Evolutionary conservation across 2,113 vertebrate species (phyloP), one percentile per base, ranked within the genome.

Genomic region (Poeciliopsis occidentalis): DNA sequence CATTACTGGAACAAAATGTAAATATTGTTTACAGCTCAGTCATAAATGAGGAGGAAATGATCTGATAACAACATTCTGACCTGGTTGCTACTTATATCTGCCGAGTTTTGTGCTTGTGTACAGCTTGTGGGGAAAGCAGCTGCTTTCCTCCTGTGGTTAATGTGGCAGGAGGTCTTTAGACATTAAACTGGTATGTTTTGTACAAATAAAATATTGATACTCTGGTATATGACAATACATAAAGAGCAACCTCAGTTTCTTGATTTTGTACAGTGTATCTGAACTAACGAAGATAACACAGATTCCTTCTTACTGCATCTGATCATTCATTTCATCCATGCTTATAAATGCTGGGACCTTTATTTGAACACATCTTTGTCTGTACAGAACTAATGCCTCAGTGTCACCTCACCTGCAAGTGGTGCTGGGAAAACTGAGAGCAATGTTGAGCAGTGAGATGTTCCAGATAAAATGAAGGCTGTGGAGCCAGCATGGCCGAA

Each of bases 401-500:
- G 4, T 60, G 57, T 71, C 4, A 41, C 6, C 71, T 0, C 87
- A 96, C 95, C 95, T 94, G 92, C 27, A 94, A 83, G 65, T 93
- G 93, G 75, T 91, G 93, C 79, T 94, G 94, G 70, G 89, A 73
- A 69, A 91, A 88, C 79, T 88, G 91, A 30, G 88, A 90, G 93
- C 85, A 96, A 85, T 86, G 95, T 94, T 81, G 95, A 75, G 83
- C 31, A 22, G 75, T 79, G 60, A 89, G 86, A 24, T 73, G 66
- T 80, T 89, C 93, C 22, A 96, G 86, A 87, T 95, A 94, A 78
- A 96, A 92, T 70, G 94, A 94, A 77, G 93, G 94, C 69, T 90
- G 78, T 84, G 96, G 92, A 70, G 94, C 91, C 90, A 97, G 93
- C 91, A 97, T 91, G 0, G 94, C 68, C 19, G 95, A 90, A 88